Evolutionary conservation across 2,113 vertebrate species (phyloP).

Genomic region (Centrocercus urophasianus): DNA sequence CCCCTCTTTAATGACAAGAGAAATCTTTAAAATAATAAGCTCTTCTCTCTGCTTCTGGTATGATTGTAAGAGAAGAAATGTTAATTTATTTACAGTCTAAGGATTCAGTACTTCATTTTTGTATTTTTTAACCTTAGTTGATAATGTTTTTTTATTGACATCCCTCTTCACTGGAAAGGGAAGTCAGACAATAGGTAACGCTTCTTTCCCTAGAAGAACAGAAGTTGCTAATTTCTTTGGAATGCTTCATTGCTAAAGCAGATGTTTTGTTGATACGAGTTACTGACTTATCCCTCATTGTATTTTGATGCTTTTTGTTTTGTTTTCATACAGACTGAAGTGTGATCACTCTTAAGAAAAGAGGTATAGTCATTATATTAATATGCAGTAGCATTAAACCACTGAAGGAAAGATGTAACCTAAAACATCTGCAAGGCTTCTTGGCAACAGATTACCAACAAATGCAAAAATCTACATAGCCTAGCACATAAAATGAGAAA

Average conservation of each 20-base stretch:
- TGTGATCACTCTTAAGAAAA: not conserved
- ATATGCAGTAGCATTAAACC: not conserved
- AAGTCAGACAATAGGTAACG: not conserved
- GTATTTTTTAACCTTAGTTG: not conserved
- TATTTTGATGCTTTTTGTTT: not conserved
- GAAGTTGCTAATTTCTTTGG: not conserved
- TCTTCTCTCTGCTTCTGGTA: not conserved
- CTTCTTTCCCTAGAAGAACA: not conserved
- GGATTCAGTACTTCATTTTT: not conserved
- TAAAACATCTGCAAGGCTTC: slow-evolving; percentile 16
- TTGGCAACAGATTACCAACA: slow-evolving; percentile 12
- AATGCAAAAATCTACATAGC: not conserved
- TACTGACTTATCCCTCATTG: not conserved
- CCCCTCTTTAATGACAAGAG: not conserved
- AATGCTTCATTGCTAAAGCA: not conserved
- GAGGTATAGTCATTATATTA: not conserved
- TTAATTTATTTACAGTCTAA: not conserved
- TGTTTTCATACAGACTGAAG: not conserved
- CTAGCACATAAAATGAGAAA: not conserved
- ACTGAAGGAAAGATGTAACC: not conserved
- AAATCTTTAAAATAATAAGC: not conserved
- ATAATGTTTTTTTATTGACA: not conserved
- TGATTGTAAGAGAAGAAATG: not conserved
- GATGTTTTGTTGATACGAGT: slow-evolving; percentile 26
- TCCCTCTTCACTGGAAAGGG: not conserved